Evolutionary conservation across 1,140 invertebrate genomes (phyloP).

Genomic region (Adoxophyes honmai): DNA sequence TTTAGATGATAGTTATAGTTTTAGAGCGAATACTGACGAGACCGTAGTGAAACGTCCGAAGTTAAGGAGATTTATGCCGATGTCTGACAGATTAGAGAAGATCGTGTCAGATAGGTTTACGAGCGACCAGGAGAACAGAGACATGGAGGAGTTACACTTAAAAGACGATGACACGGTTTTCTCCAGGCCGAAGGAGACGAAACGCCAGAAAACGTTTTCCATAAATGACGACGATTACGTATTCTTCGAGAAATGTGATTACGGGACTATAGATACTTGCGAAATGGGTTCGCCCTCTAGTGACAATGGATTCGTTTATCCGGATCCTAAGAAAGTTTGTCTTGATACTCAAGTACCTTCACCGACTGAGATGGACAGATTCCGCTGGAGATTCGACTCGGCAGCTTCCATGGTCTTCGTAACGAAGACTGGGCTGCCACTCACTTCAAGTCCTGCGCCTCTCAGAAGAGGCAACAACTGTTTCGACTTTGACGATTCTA

Average conservation of each 20-base stretch:
- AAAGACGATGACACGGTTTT: conserved; percentile 65
- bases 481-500: conserved; percentile 91
- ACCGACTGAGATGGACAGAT: conserved; percentile 83
- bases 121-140: conserved; percentile 32
- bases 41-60: conserved; percentile 64
- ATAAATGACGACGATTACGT: conserved; percentile 58
- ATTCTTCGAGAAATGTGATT: conserved; percentile 69
- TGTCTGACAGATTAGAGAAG: conserved; percentile 57
- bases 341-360: conserved; percentile 78
- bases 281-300: conserved; percentile 42
- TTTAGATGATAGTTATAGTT: conserved; percentile 32
- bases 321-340: conserved; percentile 34
- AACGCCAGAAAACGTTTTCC: conserved; percentile 59
- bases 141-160: conserved; percentile 58
- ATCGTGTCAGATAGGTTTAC: conserved; percentile 61
- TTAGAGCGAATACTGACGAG: conserved; percentile 45
- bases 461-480: conserved; percentile 84
- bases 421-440: conserved; percentile 86
- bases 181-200: conserved; percentile 43
- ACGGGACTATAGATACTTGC: conserved; percentile 57
- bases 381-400: conserved; percentile 86
- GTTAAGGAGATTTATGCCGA: conserved; percentile 54
- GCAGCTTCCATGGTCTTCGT: conserved; percentile 92
- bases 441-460: conserved; percentile 93
- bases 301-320: conserved; percentile 38